These are phyloP conservation scores for Zosterops japonicus DNA, from an alignment of 2,113 vertebrate genomes.

Conservation along the genomic window DNA sequence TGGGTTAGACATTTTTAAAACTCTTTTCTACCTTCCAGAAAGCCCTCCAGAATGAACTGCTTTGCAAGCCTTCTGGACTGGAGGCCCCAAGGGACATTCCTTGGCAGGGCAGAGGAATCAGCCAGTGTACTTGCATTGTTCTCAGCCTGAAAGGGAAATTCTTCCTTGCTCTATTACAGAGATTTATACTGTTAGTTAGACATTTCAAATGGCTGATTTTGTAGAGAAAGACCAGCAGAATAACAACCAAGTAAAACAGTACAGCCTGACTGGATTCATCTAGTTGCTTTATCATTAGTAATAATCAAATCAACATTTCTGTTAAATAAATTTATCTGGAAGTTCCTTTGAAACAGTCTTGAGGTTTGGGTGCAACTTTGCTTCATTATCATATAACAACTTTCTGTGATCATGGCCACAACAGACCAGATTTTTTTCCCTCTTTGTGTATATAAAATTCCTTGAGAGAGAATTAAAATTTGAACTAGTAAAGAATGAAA, in stretches of 20 bases:
- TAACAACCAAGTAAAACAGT: neutral
- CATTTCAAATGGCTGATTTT: neutral
- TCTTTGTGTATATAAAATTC: neutral
- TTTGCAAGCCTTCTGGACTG: neutral
- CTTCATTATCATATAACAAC: neutral
- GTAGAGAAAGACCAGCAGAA: neutral
- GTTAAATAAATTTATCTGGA: neutral
- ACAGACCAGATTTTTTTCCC: neutral
- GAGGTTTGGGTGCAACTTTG: neutral
- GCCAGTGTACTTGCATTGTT: neutral
- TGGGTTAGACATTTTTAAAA: constrained; percentile 8
- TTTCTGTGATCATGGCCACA: neutral
- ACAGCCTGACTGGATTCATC: neutral
- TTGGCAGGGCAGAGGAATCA: neutral
- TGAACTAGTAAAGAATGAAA: neutral
- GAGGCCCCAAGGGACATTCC: neutral
- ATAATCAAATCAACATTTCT: neutral
- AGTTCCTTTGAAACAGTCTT: neutral
- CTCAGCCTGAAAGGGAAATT: neutral
- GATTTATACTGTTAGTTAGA: neutral
- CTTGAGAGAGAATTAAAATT: neutral
- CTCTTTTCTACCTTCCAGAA: neutral
- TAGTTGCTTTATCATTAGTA: neutral
- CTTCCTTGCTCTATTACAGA: neutral
- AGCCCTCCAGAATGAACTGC: neutral